A percentile compares a stretch with the other conserved stretches of the same genome.
Conservation (phyloP, 2,113 vertebrate genomes). For the Alectura lathami region DNA sequence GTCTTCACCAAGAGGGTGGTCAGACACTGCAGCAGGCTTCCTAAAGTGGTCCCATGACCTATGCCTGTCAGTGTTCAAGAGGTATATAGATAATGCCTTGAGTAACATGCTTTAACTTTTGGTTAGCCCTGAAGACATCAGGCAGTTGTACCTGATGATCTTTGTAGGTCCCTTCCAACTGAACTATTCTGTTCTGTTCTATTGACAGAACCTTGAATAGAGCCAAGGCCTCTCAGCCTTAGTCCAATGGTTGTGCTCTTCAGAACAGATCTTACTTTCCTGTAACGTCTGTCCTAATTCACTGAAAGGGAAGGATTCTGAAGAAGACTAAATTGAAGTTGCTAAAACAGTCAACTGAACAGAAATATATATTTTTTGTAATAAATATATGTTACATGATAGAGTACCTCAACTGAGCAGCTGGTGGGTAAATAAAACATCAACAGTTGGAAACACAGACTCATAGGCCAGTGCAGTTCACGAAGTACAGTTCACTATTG, state of each 20-base stretch:
- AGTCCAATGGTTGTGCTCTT: not conserved
- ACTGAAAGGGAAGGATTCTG: not conserved
- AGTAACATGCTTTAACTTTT: no score
- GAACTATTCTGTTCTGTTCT: not conserved
- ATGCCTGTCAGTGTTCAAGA: no score
- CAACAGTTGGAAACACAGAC: not conserved
- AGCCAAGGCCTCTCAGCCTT: not conserved
- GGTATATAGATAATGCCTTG: no score
- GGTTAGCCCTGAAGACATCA: not conserved
- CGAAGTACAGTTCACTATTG: not conserved
- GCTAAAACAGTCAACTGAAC: not conserved
- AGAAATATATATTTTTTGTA: not conserved
- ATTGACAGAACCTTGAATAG: not conserved
- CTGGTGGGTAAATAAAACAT: not conserved
- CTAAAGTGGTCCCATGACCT: no score
- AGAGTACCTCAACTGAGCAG: not conserved
- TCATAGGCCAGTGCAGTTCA: fast-evolving
- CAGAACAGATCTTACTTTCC: not conserved
- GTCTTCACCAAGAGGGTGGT: no score
- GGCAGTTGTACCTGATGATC: no score
- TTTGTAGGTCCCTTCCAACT: no score
- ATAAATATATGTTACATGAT: not conserved
- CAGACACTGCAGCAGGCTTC: no score
- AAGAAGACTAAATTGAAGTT: not conserved
- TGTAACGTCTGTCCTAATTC: not conserved